Evolutionary conservation across 2,113 vertebrate species (phyloP), one percentile per base, ranked within the genome.

Genomic region (Athene noctua): DNA sequence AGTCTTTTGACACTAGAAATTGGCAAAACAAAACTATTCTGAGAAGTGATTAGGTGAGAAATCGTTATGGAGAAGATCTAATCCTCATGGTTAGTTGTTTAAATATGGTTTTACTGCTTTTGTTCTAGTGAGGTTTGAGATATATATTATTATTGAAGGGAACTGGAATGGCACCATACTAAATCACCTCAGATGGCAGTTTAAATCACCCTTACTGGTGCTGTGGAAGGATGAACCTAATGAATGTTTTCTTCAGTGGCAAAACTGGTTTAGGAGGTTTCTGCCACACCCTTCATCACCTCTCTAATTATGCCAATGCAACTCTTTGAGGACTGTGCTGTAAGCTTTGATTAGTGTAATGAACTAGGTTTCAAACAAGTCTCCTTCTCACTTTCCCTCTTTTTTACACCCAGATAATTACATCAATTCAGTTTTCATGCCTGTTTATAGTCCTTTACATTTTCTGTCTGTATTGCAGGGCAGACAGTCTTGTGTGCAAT

Each of bases 201-300:
- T 91, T 80, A 87, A 75, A 57, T 88, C n/a, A 5, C 16, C 5
- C 17, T 65, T 36, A 14, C 17, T 81, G 26, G 10, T 84, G 54
- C 7, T 58, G 29, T 70, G 46, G 61, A 58, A 82, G 34, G 67
- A 65, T 65, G 30, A 85, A 30, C 23, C 5, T 82, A 65, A 63
- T 77, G 54, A 83, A 19, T 82, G 11, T 44, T 90, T 90, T 65
- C 82, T 55, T 82, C 6, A 57, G 30, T 54, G 46, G 51, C 30
- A 93, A 49, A 94, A 92, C 82, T 70, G 49, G 74, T 85, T 93
- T 82, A 51, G 71, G 85, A 90, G 19, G n/a, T 92, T 90, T 92
- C 25, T 88, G 54, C 73, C 87, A 54, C 93, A 46, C 92, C 81
- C 54, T 82, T 91, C 7, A 7, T 82, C 12, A 30, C 1, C 0